Evolutionary conservation across 1,140 invertebrate genomes (phyloP), one percentile per base, ranked within the genome.

Genomic region (Pararge aegeria): DNA sequence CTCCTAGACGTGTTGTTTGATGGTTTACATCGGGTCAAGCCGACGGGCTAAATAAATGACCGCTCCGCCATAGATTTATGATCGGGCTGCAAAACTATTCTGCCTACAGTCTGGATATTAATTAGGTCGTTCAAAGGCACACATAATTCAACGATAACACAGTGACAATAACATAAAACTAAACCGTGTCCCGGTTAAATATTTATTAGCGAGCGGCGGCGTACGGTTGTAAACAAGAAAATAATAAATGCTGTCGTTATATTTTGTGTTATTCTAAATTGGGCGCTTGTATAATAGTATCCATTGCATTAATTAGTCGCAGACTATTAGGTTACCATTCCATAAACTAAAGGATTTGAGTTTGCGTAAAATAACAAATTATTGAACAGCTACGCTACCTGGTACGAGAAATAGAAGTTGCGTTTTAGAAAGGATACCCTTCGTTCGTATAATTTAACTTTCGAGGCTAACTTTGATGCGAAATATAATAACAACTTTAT

Each of bases 281-380:
- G 42, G 42, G 18, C 9, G 10, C 42, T 20, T 20, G 42, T 46
- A 29, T 30, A 12, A 20, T 40, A 15, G 49, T 21, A 48, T 54
- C 52, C n/a, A n/a, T n/a, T n/a, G 44, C 58, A 61, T 61, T 54
- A 61, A 53, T 61, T 61, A 61, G 15, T 34, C 10, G 10, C n/a
- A n/a, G n/a, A n/a, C 30, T 34, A 34, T 34, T 12, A 34, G 30
- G 30, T 34, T 34, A 34, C 30, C 30, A 24, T 54, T 44, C 13
- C 18, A 20, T n/a, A 19, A 42, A 24, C 24, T 24, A 4, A 24
- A 3, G 51, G 27, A 27, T 27, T 49, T 0, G n/a, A 13, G 46
- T 49, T 49, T 49, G 21, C 46, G 46, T 16, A 27, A 49, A 49
- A 10, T 27, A 13, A 49, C 46, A 49, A 49, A 49, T 49, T 49